Evolutionary conservation across 1,140 invertebrate species (phyloP).

Genomic region (Mya arenaria): DNA sequence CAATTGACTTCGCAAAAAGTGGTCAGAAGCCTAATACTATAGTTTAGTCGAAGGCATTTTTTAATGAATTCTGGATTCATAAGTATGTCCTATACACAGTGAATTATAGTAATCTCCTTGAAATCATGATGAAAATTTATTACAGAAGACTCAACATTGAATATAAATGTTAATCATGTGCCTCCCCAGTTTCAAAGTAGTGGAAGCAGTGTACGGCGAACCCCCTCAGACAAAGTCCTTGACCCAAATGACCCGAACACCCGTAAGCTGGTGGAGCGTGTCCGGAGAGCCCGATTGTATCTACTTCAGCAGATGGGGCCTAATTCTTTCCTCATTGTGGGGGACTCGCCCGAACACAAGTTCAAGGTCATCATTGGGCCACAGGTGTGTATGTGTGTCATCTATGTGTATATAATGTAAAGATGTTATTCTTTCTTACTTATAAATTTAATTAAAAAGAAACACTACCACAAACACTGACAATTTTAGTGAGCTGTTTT

Average conservation of each 20-base stretch:
- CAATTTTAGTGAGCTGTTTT: too few species aligned
- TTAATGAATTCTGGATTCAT: too few species aligned
- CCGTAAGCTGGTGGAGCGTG: conserved; percentile 78
- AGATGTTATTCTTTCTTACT: not conserved
- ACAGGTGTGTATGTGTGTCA: conserved; percentile 74
- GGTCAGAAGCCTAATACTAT: too few species aligned
- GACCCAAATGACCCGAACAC: conserved; percentile 68
- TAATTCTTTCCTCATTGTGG: conserved; percentile 82
- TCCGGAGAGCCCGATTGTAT: conserved; percentile 80
- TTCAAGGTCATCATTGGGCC: conserved; percentile 82
- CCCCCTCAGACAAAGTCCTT: conserved; percentile 38
- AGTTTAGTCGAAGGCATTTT: too few species aligned
- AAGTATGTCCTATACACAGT: too few species aligned
- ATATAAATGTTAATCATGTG: too few species aligned
- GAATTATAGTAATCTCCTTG: too few species aligned
- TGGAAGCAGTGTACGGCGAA: conserved; percentile 42
- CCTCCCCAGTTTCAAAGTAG: conserved; percentile 55
- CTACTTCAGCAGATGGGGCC: conserved; percentile 82
- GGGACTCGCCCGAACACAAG: conserved; percentile 82
- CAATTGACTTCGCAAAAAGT: too few species aligned
- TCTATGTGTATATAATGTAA: not conserved
- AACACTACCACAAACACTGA: not conserved
- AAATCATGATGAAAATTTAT: too few species aligned
- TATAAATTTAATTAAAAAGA: not conserved
- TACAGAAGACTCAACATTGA: too few species aligned